phyloP scores from a whole-genome alignment of 2,113 vertebrate genomes.

The Nerophis ophidion region DNA sequence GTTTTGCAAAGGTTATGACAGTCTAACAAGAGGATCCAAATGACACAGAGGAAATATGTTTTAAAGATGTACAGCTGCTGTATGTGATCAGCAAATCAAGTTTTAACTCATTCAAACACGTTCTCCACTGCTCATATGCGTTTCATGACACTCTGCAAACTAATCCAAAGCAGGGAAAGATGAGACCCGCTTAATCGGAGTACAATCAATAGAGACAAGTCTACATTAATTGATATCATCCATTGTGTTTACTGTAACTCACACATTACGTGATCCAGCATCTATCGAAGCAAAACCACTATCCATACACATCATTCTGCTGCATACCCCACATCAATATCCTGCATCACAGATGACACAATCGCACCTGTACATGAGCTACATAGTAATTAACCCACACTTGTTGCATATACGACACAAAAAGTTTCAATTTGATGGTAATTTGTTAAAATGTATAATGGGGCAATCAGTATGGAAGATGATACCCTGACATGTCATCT shows the following conservation, averaged over 20 bases:
- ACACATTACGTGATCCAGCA: constrained; percentile 18
- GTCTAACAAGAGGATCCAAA: constrained; percentile 12
- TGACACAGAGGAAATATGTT: neutral
- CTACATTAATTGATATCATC: constrained; percentile 44
- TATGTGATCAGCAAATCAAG: constrained; percentile 7
- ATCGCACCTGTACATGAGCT: neutral
- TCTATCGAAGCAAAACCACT: neutral
- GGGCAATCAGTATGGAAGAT: too few relatives aligned
- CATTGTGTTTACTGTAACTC: constrained; percentile 41
- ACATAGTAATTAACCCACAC: neutral
- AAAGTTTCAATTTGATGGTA: neutral
- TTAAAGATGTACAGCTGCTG: neutral
- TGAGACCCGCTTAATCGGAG: constrained; percentile 9
- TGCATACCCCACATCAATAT: constrained; percentile 5
- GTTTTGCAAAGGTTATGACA: neutral
- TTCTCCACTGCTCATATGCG: constrained; percentile 5
- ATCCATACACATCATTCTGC: constrained; percentile 2
- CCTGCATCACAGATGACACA: neutral
- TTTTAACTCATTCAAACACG: constrained; percentile 7
- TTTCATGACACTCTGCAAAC: constrained; percentile 21
- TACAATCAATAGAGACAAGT: constrained; percentile 32
- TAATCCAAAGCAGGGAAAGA: constrained; percentile 18
- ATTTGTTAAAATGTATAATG: too few relatives aligned
- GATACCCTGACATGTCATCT: too few relatives aligned
- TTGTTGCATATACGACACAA: neutral